A percentile compares a stretch with the other conserved stretches of the same genome.
Evolutionary conservation across 2,113 vertebrate species (phyloP).

Genomic region (Vicugna pacos): DNA sequence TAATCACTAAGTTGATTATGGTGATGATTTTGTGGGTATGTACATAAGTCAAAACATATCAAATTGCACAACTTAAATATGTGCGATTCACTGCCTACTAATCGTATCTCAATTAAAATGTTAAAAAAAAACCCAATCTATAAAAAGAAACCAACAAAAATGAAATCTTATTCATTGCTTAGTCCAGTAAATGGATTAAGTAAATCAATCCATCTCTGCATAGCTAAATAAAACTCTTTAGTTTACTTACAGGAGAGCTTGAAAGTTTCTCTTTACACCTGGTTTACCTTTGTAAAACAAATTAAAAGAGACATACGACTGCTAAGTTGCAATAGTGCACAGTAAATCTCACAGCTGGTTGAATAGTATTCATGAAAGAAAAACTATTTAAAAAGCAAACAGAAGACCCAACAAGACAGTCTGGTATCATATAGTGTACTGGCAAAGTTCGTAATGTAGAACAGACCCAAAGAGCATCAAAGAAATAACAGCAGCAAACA

Average conservation of each 20-base stretch:
- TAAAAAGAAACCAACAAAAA: conserved; percentile 37
- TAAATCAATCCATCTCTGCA: background rate
- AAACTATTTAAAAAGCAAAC: conserved; percentile 38
- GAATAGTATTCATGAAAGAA: conserved; percentile 8
- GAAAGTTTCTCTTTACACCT: conserved; percentile 24
- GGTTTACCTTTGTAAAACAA: conserved; percentile 43
- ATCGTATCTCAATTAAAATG: conserved; percentile 25
- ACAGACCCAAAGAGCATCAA: background rate
- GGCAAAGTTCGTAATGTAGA: conserved; percentile 34
- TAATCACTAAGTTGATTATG: background rate
- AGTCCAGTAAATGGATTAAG: conserved; percentile 21
- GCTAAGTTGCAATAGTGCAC: background rate
- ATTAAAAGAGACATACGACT: conserved; percentile 24
- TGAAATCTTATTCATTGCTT: conserved; percentile 1
- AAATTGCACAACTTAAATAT: background rate
- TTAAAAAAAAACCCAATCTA: background rate
- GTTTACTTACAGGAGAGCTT: background rate
- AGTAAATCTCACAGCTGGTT: background rate
- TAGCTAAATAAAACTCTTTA: background rate
- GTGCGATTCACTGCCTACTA: conserved; percentile 18
- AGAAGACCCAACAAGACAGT: conserved; percentile 26
- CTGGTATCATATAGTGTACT: background rate
- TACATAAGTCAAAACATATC: background rate
- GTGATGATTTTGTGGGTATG: background rate
- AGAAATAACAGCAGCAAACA: background rate